A percentile compares a stretch with the other conserved stretches of the same genome.
Conservation (phyloP, 2,888 invertebrate genomes). For the Hermaeophaga mercurialis region DNA sequence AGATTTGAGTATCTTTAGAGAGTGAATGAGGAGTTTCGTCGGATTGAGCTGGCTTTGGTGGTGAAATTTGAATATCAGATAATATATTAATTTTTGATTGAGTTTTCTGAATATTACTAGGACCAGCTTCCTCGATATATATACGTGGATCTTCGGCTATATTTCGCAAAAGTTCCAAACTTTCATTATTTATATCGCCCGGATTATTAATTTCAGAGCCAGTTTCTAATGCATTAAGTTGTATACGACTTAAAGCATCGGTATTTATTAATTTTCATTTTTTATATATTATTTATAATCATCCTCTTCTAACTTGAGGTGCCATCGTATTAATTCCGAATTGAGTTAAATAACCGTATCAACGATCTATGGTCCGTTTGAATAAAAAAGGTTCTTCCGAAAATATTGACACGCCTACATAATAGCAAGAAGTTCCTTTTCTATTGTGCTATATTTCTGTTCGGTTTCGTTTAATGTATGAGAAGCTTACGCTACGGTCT, state of each 20-base stretch:
- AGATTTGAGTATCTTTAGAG: too few relatives aligned
- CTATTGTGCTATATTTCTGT: not conserved
- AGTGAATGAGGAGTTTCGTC: too few relatives aligned
- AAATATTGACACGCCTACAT: slow-evolving; percentile 37
- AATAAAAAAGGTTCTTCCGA: slow-evolving; percentile 49
- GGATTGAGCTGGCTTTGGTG: too few relatives aligned
- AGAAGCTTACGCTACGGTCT: not conserved
- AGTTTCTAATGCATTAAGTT: too few relatives aligned
- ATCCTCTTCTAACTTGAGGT: slow-evolving; percentile 45
- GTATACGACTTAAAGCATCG: not conserved
- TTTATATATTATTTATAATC: slow-evolving; percentile 35
- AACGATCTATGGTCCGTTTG: slow-evolving; percentile 50
- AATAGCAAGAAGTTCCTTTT: not conserved
- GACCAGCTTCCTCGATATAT: too few relatives aligned
- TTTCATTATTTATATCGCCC: not conserved
- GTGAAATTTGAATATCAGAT: too few relatives aligned
- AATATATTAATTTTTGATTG: too few relatives aligned
- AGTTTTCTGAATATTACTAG: too few relatives aligned
- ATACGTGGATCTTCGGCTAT: not conserved
- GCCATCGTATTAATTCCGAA: slow-evolving; percentile 46
- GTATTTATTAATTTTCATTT: not conserved
- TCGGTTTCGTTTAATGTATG: not conserved
- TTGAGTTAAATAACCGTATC: slow-evolving; percentile 46
- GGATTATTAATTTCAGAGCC: too few relatives aligned
- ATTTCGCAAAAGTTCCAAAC: not conserved